Base-by-base conservation (phyloP, 2,888 invertebrate genomes). In the Zelleria hepariella region DNA sequence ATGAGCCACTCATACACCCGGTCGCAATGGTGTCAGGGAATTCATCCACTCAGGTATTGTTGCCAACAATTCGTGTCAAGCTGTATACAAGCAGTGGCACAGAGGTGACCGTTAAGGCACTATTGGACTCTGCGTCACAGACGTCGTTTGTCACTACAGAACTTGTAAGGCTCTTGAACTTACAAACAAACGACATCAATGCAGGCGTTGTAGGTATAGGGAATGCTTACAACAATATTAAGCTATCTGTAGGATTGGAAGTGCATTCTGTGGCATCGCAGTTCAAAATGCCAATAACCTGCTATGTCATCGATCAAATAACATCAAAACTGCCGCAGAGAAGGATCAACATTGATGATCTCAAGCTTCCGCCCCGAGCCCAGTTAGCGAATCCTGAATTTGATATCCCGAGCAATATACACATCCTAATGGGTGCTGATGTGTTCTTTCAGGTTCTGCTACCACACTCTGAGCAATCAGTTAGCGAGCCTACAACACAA, bases 401-500 rank as follows among this genome's bases (percentile, higher is more conserved):
- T 32, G 32, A 61, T 23, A 27, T 49, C 0, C 63, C 65, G 5
- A 20, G 61, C 23, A 59, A 62, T 20, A 62, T 66, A 1, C 59
- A n/a, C n/a, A n/a, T n/a, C n/a, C n/a, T n/a, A n/a, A n/a, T n/a
- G n/a, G n/a, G n/a, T n/a, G n/a, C n/a, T 24, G 62, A 65, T 58
- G 52, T 65, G 4, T 61, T 65, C 27, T 67, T 67, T 25, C 64
- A 65, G 64, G 56, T 59, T 5, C 51, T 67, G n/a, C 27, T 64
- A 27, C 63, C 61, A 10, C 15, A 25, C n/a, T n/a, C n/a, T n/a
- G n/a, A n/a, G n/a, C n/a, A n/a, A n/a, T n/a, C n/a, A 7, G 25
- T 6, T 5, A 20, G 48, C 6, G 42, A 56, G 54, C 15, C 53
- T 32, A 5, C 32, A 32, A 10, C n/a, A n/a, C 32, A 5, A 10